These are phyloP conservation scores for Venustoraphidia nigricollis DNA, from an alignment of 2,888 invertebrate species.

Conservation along the genomic window DNA sequence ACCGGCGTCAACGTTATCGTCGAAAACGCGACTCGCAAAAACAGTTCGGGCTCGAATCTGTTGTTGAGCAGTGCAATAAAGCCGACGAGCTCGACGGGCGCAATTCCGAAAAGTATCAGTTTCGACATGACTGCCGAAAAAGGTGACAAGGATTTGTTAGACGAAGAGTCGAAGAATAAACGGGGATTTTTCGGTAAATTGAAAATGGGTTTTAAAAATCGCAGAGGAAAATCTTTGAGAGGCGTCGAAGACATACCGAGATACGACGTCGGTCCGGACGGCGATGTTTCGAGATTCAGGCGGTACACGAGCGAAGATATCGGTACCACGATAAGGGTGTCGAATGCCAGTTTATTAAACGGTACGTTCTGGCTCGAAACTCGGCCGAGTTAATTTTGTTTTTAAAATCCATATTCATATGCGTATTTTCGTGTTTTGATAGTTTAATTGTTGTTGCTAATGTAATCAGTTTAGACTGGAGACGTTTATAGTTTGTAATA, in stretches of 20 bases:
- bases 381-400: too few relatives aligned
- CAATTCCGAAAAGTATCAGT: slow-evolving; percentile 83
- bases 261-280: slow-evolving; percentile 17
- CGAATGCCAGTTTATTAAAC: too few relatives aligned
- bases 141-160: slow-evolving; percentile 42
- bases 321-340: too few relatives aligned
- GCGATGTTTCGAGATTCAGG: slow-evolving; percentile 11
- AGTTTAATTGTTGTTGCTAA: too few relatives aligned
- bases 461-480: too few relatives aligned
- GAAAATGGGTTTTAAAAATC: slow-evolving; percentile 49
- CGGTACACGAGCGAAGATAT: background rate
- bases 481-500: too few relatives aligned
- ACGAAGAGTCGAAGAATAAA: slow-evolving; percentile 37
- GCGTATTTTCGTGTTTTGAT: too few relatives aligned
- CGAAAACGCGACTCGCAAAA: slow-evolving; percentile 20
- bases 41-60: slow-evolving; percentile 10
- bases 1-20: slow-evolving; percentile 25
- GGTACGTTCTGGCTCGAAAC: too few relatives aligned
- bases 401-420: too few relatives aligned
- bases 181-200: slow-evolving; percentile 59
- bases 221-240: slow-evolving; percentile 37
- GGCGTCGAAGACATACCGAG: slow-evolving; percentile 26
- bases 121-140: slow-evolving; percentile 82
- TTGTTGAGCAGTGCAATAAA: slow-evolving; percentile 20
- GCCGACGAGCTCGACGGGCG: slow-evolving; percentile 51